A percentile compares a stretch with the other conserved stretches of the same genome.
These are phyloP conservation scores for Callorhinus ursinus DNA, from an alignment of 2,113 vertebrate genomes.

Conservation along the genomic window DNA sequence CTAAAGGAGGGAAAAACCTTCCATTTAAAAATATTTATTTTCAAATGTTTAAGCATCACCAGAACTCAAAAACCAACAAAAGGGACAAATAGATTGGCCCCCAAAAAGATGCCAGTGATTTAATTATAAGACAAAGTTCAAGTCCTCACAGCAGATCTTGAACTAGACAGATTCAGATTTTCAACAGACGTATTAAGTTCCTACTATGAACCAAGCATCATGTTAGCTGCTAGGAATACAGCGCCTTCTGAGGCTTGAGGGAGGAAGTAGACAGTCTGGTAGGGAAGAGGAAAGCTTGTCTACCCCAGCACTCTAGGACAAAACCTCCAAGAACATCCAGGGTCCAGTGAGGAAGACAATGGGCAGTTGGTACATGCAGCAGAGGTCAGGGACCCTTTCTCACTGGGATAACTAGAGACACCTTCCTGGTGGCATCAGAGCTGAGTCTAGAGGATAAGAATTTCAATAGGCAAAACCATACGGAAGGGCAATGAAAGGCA, in stretches of 20 bases:
- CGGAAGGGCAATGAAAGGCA: not conserved
- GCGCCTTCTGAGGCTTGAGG: not conserved
- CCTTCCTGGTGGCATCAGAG: not conserved
- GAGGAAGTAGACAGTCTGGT: not conserved
- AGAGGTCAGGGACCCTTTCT: not conserved
- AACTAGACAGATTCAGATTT: not conserved
- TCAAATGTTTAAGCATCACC: conserved; percentile 6
- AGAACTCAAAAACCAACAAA: conserved; percentile 18
- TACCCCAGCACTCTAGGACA: not conserved
- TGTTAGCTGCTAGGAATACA: not conserved
- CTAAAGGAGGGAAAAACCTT: not conserved
- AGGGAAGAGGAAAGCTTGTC: not conserved
- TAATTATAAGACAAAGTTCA: not conserved
- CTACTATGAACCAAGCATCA: not conserved
- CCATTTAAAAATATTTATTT: conserved; percentile 2
- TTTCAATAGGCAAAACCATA: not conserved
- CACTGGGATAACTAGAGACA: not conserved
- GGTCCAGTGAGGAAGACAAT: not conserved
- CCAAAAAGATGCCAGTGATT: not conserved
- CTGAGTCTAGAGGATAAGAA: not conserved
- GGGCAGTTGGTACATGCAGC: no score
- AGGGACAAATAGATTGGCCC: not conserved
- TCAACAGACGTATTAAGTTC: not conserved
- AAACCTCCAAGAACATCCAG: not conserved
- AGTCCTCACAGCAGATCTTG: not conserved